Percentiles rank a stretch among this genome's conserved stretches.
Conservation (phyloP, 2,888 invertebrate species). For the Harpagoxenus sublaevis region DNA sequence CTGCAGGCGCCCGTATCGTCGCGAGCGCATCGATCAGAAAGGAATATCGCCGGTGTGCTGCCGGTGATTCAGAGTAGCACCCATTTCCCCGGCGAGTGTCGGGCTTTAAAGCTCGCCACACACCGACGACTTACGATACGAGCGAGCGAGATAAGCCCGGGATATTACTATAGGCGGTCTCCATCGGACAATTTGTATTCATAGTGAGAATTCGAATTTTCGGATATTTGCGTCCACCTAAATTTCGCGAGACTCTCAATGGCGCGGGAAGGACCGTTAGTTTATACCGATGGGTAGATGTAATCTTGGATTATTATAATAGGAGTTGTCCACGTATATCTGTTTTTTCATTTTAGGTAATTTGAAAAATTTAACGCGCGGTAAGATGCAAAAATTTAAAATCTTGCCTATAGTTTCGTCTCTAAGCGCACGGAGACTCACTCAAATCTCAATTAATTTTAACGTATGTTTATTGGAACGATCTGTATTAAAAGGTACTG, state of each 20-base stretch:
- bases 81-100: slow-evolving; percentile 57
- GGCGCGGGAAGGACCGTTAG: background rate
- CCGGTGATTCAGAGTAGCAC: slow-evolving; percentile 69
- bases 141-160: slow-evolving; percentile 8
- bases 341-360: too few relatives aligned
- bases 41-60: slow-evolving; percentile 67
- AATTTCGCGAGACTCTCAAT: slow-evolving; percentile 12
- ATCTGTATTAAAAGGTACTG: slow-evolving; percentile 2
- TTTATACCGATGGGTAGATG: background rate
- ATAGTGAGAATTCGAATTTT: slow-evolving; percentile 41
- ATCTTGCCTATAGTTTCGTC: background rate
- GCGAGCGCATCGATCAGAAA: slow-evolving; percentile 72
- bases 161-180: slow-evolving; percentile 15
- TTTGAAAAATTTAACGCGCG: background rate
- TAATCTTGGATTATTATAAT: background rate
- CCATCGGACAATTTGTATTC: slow-evolving; percentile 30
- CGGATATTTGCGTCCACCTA: slow-evolving; percentile 17
- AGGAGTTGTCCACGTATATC: background rate
- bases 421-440: background rate
- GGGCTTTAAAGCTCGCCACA: slow-evolving; percentile 25
- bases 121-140: slow-evolving; percentile 32
- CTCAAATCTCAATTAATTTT: slow-evolving; percentile 23
- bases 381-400: background rate
- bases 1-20: slow-evolving; percentile 69
- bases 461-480: background rate